Base-by-base conservation (phyloP, 35 echinoderm and acorn worm species). In the Lytechinus variegatus region DNA sequence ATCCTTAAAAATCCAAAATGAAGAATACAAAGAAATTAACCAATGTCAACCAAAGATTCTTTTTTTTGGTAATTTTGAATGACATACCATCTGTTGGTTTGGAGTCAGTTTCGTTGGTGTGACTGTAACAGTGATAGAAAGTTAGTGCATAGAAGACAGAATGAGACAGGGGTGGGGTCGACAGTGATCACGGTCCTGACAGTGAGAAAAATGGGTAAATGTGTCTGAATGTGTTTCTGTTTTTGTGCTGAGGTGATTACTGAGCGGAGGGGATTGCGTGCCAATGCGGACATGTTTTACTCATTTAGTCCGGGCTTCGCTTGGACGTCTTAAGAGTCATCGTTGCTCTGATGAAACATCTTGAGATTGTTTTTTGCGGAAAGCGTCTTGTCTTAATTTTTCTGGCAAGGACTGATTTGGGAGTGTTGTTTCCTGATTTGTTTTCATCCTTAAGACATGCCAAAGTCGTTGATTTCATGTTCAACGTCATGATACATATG, bases 231-330 rank as follows among this genome's bases (percentile, higher is more conserved):
- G 88, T 54, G 52, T 90, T 90, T 90, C 29, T 44, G 88, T 44
- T 90, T 90, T 90, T 90, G 88, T 90, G 88, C 52, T 90, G 88
- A 90, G 88, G 88, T 90, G 52, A 90, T 90, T 90, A 90, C 88
- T 10, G 88, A 52, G 24, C 88, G 29, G 52, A 21, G 88, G 52
- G 88, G 88, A 90, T 90, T 52, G 88, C 88, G 88, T 90, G 88
- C 88, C 28, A 90, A 90, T 54, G 88, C 13, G 3, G 27, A 90
- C 88, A 90, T 90, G 88, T 90, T 90, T 90, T 90, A 90, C 88
- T 90, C 88, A 90, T 90, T 90, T 90, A 90, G 88, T 14, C 88
- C 29, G n/a, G n/a, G 52, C 88, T 79, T 19, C 66, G 14, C 66
- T 79, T 24, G 66, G 66, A 79, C 66, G 19, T 79, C 66, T 79